Conservation (phyloP, 2,797 vertebrate species). For the Chromobotia macracanthus region DNA sequence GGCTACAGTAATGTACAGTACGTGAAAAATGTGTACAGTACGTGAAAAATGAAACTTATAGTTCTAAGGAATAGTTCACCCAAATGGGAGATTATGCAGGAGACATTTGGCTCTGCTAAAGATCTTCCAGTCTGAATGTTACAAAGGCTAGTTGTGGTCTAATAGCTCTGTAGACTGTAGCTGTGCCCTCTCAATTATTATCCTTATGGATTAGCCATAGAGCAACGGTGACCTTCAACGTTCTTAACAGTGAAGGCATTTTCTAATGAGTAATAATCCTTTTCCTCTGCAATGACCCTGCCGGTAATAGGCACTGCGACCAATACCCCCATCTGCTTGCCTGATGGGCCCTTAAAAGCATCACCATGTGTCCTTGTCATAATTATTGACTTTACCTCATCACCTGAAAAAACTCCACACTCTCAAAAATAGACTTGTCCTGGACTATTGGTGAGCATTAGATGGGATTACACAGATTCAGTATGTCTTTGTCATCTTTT, state of each 20-base stretch:
- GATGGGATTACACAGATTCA: neutral
- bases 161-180: neutral
- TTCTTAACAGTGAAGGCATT: slow-evolving; percentile 48
- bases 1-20: too few relatives aligned
- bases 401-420: slow-evolving; percentile 62
- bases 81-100: too few relatives aligned
- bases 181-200: neutral
- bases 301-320: slow-evolving; percentile 57
- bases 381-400: slow-evolving; percentile 68
- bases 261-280: slow-evolving; percentile 53
- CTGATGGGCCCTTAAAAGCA: slow-evolving; percentile 63
- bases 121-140: slow-evolving; percentile 14
- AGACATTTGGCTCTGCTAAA: neutral
- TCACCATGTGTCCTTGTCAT: slow-evolving; percentile 68
- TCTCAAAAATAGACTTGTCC: slow-evolving; percentile 61
- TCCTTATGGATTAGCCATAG: slow-evolving; percentile 3
- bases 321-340: slow-evolving; percentile 50
- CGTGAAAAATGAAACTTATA: too few relatives aligned
- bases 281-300: slow-evolving; percentile 16
- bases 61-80: too few relatives aligned
- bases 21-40: too few relatives aligned
- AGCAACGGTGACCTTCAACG: slow-evolving; percentile 54
- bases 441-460: slow-evolving; percentile 4
- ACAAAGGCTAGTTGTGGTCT: slow-evolving; percentile 3
- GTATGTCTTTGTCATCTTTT: too few relatives aligned